Conservation (phyloP, 2,888 invertebrate species). For the Hartigia nigra region DNA sequence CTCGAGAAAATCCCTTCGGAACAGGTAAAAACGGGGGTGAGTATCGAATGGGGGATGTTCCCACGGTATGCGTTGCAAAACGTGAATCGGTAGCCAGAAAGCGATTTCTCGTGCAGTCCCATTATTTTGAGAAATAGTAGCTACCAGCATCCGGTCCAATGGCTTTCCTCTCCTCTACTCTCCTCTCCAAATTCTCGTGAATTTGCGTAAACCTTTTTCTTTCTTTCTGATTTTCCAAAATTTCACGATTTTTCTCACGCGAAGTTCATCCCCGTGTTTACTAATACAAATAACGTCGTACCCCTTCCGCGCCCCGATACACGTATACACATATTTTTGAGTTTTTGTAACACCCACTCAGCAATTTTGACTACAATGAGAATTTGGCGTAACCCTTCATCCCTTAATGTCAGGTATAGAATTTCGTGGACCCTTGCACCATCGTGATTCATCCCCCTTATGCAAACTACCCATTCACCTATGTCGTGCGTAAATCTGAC, state of each 20-base stretch:
- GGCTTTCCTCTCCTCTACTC: not conserved
- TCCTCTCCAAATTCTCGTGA: not conserved
- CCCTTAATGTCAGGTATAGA: slow-evolving; percentile 29
- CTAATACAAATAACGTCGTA: not conserved
- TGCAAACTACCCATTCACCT: slow-evolving; percentile 56
- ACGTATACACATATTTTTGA: not conserved
- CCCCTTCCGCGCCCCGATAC: not conserved
- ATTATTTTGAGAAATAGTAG: not conserved
- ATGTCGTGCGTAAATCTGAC: slow-evolving; percentile 28
- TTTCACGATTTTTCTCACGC: not conserved
- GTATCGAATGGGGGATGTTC: slow-evolving; percentile 38
- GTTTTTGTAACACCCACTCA: not conserved
- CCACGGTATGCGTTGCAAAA: slow-evolving; percentile 55
- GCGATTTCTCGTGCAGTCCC: not conserved
- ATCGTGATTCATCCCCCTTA: slow-evolving; percentile 40
- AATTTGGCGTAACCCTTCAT: slow-evolving; percentile 40
- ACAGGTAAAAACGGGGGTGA: slow-evolving; percentile 52
- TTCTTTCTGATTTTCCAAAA: not conserved
- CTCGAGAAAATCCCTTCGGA: slow-evolving; percentile 48
- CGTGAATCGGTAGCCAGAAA: slow-evolving; percentile 25
- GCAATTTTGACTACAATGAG: not conserved
- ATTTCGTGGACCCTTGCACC: slow-evolving; percentile 21
- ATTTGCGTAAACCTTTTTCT: not conserved
- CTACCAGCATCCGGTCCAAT: not conserved
- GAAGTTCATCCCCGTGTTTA: not conserved